Percentiles rank a stretch among this genome's conserved stretches.
phyloP scores from a whole-genome alignment of 2,113 vertebrate genomes.

The Vireo altiloquus region DNA sequence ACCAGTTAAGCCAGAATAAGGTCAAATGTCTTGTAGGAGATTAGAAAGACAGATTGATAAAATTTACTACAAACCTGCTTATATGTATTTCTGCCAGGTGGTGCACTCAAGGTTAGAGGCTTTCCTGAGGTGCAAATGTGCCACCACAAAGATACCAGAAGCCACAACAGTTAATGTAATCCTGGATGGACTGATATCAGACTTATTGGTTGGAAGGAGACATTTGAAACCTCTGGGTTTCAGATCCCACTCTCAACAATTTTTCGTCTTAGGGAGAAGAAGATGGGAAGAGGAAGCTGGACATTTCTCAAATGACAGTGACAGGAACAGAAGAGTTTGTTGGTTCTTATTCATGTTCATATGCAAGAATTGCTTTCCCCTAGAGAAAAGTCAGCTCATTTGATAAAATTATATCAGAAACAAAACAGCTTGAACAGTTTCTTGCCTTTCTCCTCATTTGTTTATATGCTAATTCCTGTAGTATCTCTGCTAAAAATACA shows the following conservation, averaged over 20 bases:
- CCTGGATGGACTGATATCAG: background rate
- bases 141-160: background rate
- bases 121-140: background rate
- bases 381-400: background rate
- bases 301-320: background rate
- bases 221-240: background rate
- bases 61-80: background rate
- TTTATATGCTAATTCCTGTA: background rate
- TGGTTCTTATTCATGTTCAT: background rate
- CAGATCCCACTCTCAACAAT: background rate
- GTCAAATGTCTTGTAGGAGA: background rate
- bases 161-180: background rate
- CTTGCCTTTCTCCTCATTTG: background rate
- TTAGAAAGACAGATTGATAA: background rate
- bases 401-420: background rate
- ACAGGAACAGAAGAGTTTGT: background rate
- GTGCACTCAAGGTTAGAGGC: background rate
- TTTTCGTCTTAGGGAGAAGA: background rate
- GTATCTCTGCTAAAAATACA: constrained; percentile 1
- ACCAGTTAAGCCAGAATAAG: background rate
- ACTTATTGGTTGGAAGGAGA: background rate
- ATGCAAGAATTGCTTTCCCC: background rate
- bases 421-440: background rate
- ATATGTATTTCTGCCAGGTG: fast-evolving
- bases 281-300: background rate